Evolutionary conservation across 2,888 invertebrate species (phyloP).

Genomic region (Cephus runcator): DNA sequence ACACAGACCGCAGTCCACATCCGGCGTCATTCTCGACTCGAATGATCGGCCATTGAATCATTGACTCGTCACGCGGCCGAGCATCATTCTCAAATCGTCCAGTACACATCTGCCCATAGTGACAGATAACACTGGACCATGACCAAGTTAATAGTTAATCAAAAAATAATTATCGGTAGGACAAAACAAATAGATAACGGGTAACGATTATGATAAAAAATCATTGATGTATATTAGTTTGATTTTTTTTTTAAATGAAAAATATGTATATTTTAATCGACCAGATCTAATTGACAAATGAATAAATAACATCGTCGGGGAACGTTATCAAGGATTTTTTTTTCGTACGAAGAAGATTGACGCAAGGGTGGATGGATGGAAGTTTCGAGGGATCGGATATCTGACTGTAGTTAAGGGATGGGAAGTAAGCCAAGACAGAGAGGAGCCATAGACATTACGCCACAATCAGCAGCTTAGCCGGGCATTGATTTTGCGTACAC

Average conservation of each 20-base stretch:
- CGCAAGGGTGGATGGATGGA: background rate
- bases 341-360: background rate
- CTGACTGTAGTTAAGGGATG: slow-evolving; percentile 2
- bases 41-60: slow-evolving; percentile 24
- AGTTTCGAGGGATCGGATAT: background rate
- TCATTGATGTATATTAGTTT: background rate
- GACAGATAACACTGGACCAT: background rate
- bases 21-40: slow-evolving; percentile 51
- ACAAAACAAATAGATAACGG: background rate
- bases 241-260: background rate
- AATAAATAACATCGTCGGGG: background rate
- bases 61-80: background rate
- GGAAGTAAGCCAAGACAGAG: slow-evolving; percentile 36
- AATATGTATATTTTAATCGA: background rate
- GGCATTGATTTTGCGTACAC: slow-evolving; percentile 60
- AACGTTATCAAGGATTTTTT: background rate
- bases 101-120: background rate
- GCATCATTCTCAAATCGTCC: background rate
- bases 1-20: slow-evolving; percentile 65
- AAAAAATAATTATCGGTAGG: background rate
- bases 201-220: background rate
- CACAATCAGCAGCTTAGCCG: slow-evolving; percentile 53
- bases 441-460: slow-evolving; percentile 22
- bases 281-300: background rate
- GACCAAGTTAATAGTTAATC: background rate